A percentile compares a stretch with the other conserved stretches of the same genome.
These are phyloP conservation scores for Autographa gamma DNA, from an alignment of 2,888 invertebrate species.

Conservation along the genomic window DNA sequence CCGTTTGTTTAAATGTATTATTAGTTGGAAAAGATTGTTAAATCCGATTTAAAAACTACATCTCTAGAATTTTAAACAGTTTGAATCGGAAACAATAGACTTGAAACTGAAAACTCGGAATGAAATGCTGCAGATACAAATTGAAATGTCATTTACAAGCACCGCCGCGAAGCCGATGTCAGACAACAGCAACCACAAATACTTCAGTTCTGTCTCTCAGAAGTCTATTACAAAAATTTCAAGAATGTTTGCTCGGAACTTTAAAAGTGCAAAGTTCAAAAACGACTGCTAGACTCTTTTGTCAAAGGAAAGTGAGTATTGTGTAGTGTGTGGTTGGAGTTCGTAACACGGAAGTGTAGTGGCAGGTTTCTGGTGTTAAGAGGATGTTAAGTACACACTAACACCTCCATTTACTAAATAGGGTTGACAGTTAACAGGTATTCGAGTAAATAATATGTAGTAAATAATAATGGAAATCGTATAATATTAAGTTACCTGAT, in stretches of 20 bases:
- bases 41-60: background rate
- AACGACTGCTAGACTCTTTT: background rate
- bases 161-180: background rate
- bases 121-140: background rate
- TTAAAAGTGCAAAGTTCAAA: constrained; percentile 9
- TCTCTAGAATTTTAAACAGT: background rate
- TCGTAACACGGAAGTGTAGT: background rate
- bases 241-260: constrained; percentile 21
- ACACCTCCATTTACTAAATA: constrained; percentile 23
- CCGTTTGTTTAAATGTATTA: background rate
- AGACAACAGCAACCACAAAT: constrained; percentile 8
- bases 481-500: too few relatives aligned
- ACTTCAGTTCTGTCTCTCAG: constrained; percentile 19
- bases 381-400: constrained; percentile 37
- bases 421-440: constrained; percentile 5
- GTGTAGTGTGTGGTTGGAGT: constrained; percentile 12
- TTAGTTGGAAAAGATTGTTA: background rate
- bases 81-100: background rate
- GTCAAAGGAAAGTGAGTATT: constrained; percentile 15
- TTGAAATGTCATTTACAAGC: background rate
- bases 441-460: too few relatives aligned
- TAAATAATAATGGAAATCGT: background rate
- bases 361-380: constrained; percentile 1
- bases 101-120: background rate
- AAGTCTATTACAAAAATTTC: constrained; percentile 39